Evolutionary conservation across 2,797 vertebrate genomes (phyloP).

Genomic region (Labeo calbasu): DNA sequence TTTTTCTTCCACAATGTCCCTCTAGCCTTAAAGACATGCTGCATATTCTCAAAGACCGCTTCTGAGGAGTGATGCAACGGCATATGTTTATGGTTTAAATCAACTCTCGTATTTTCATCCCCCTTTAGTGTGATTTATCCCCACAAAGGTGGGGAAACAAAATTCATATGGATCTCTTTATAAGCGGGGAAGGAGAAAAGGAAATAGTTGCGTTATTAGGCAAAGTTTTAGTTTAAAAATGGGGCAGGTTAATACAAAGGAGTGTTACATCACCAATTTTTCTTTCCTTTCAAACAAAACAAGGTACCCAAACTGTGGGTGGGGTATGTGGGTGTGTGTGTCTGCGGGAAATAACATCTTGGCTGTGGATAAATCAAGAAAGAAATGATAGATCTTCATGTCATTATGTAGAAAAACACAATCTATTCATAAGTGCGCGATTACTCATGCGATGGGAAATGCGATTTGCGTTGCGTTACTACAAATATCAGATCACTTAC

Average conservation of each 20-base stretch:
- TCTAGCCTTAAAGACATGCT: background rate
- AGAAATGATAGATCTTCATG: constrained; percentile 30
- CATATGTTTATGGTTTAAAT: constrained; percentile 25
- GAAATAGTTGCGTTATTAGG: background rate
- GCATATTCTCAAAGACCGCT: background rate
- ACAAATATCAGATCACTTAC: constrained; percentile 62
- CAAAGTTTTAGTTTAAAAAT: constrained; percentile 48
- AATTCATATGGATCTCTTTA: background rate
- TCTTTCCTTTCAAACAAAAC: constrained; percentile 26
- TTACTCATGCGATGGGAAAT: constrained; percentile 37
- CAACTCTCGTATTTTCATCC: constrained; percentile 1
- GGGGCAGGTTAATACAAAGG: constrained; percentile 30
- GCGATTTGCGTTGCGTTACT: constrained; percentile 22
- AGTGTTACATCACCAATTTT: constrained; percentile 40
- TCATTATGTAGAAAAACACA: constrained; percentile 36
- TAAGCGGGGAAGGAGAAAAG: background rate
- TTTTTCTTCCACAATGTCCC: constrained; percentile 35
- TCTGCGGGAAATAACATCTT: constrained; percentile 38
- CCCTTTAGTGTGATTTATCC: constrained; percentile 7
- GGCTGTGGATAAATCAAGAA: constrained; percentile 24
- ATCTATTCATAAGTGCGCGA: constrained; percentile 31
- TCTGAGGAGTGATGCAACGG: constrained; percentile 14
- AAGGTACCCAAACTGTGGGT: constrained; percentile 49
- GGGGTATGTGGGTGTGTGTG: constrained; percentile 21
- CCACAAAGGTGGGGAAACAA: constrained; percentile 2